Evolutionary conservation across 1,140 invertebrate genomes (phyloP).

Genomic region (Teleopsis dalmanni): DNA sequence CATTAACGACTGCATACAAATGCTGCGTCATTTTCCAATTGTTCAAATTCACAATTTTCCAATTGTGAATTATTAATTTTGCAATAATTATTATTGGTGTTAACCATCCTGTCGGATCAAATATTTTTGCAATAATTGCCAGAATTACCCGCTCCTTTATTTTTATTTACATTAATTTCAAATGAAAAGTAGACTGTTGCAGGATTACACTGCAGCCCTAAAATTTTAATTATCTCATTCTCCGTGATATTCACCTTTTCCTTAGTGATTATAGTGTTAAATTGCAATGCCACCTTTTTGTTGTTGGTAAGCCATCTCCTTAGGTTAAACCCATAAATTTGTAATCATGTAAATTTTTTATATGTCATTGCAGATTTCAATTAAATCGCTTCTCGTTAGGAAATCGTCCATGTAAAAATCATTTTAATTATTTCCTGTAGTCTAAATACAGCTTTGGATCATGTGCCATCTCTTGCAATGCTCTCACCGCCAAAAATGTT

Average conservation of each 20-base stretch:
- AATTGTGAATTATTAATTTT: constrained; percentile 42
- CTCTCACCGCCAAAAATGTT: constrained; percentile 24
- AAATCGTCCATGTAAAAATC: constrained; percentile 44
- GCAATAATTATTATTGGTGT: constrained; percentile 28
- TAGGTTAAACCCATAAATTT: constrained; percentile 31
- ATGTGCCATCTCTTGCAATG: constrained; percentile 29
- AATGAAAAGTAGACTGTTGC: constrained; percentile 21
- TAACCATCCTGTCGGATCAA: constrained; percentile 43
- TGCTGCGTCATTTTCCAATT: constrained; percentile 19
- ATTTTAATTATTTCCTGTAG: constrained; percentile 18
- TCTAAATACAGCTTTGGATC: constrained; percentile 23
- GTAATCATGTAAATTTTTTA: constrained; percentile 16
- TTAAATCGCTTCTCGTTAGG: constrained; percentile 23
- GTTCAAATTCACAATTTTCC: constrained; percentile 39
- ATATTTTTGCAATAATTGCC: constrained; percentile 36
- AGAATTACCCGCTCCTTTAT: constrained; percentile 28
- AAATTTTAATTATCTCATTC: constrained; percentile 18
- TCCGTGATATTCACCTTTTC: constrained; percentile 5
- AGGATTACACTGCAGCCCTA: constrained; percentile 35
- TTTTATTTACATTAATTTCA: too few relatives aligned
- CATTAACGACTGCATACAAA: constrained; percentile 2
- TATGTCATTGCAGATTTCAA: constrained; percentile 13
- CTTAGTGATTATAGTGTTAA: neutral
- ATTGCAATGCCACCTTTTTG: too few relatives aligned
- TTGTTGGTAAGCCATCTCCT: constrained; percentile 41